These are phyloP conservation scores for Homalodisca vitripennis DNA, from an alignment of 1,140 invertebrate genomes.

Conservation along the genomic window DNA sequence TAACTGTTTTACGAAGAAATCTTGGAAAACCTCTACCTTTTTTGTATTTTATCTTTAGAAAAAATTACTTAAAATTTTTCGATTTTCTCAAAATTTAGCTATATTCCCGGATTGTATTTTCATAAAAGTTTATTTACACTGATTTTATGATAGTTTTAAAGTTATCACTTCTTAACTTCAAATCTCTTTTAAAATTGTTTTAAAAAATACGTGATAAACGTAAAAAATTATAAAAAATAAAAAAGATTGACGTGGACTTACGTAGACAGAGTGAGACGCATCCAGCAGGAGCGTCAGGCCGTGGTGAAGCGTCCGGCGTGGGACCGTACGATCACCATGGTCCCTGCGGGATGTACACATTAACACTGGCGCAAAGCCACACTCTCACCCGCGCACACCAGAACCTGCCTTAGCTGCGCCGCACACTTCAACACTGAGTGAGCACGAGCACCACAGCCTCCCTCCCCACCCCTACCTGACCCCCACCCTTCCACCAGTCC, in stretches of 20 bases:
- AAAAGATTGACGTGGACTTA: slow-evolving; percentile 47
- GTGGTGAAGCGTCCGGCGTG: slow-evolving; percentile 56
- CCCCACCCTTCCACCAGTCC: not conserved
- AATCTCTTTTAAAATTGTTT: too few relatives aligned
- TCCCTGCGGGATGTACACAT: slow-evolving; percentile 23
- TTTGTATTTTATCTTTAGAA: too few relatives aligned
- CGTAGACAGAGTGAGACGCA: slow-evolving; percentile 58
- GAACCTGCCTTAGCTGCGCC: not conserved
- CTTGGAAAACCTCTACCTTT: too few relatives aligned
- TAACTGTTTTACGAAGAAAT: too few relatives aligned
- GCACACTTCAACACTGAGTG: slow-evolving; percentile 16
- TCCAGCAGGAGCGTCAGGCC: slow-evolving; percentile 54
- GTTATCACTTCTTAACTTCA: too few relatives aligned
- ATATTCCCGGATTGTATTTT: too few relatives aligned
- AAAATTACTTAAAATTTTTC: too few relatives aligned
- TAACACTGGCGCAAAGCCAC: not conserved
- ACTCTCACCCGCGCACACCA: not conserved
- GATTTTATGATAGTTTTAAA: too few relatives aligned
- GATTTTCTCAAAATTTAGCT: too few relatives aligned
- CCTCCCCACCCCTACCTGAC: not conserved
- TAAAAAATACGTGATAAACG: too few relatives aligned
- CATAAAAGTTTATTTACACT: too few relatives aligned
- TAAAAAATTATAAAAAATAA: too few relatives aligned
- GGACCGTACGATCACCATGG: slow-evolving; percentile 49
- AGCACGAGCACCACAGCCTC: not conserved